Conservation (phyloP, 2,888 invertebrate species). For the Lasioglossum lativentre region DNA sequence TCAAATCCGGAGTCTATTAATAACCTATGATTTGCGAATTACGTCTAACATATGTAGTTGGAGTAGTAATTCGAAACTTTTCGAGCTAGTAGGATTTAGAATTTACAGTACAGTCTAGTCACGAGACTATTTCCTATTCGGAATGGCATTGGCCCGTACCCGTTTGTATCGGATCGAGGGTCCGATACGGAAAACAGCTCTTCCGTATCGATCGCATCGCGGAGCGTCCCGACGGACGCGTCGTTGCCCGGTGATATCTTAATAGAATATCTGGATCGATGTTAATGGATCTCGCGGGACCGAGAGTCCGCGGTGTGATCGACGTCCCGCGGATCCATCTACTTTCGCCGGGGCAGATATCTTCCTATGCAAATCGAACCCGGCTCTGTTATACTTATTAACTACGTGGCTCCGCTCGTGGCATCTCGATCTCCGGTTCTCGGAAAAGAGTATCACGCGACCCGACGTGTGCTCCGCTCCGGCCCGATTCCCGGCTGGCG, state of each 20-base stretch:
- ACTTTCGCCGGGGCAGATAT: conserved; percentile 19
- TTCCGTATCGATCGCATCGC: conserved; percentile 12
- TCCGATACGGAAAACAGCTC: conserved; percentile 3
- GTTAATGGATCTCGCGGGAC: conserved; percentile 54
- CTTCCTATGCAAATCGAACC: conserved; percentile 55
- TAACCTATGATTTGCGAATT: no score
- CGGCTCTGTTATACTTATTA: conserved; percentile 53
- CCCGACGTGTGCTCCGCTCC: conserved; percentile 12
- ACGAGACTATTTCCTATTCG: background rate
- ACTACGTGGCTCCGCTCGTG: conserved; percentile 19
- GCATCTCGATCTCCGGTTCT: conserved; percentile 44
- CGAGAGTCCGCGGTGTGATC: conserved; percentile 41
- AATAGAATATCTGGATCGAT: conserved; percentile 65
- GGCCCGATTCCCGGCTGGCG: conserved; percentile 20
- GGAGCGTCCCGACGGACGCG: background rate
- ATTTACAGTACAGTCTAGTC: background rate
- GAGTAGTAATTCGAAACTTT: background rate
- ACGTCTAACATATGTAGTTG: no score
- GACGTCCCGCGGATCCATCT: conserved; percentile 46
- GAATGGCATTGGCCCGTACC: background rate
- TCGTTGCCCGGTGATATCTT: conserved; percentile 53
- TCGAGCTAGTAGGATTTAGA: background rate
- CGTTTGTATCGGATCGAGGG: background rate
- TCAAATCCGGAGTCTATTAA: no score
- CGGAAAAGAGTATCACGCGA: conserved; percentile 45